Percentiles rank a stretch among this genome's conserved stretches.
phyloP scores from a whole-genome alignment of 2,888 invertebrate species.

The Athalia rosae region DNA sequence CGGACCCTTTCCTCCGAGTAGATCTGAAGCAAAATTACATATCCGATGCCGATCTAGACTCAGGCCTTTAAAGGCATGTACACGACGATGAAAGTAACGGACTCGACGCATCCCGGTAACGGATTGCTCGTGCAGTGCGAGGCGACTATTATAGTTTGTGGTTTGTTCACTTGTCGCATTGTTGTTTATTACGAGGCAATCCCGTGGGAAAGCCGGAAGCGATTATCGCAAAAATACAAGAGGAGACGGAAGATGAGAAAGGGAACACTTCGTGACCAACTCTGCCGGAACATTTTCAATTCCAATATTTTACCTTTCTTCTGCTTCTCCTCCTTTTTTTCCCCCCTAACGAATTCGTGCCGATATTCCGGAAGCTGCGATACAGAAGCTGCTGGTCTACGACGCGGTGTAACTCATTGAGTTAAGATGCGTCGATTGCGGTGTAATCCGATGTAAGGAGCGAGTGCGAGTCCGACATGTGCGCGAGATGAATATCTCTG shows the following conservation, averaged over 20 bases:
- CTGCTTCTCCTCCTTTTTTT: no score
- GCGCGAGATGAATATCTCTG: no score
- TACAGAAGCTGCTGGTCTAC: no score
- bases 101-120: constrained; percentile 30
- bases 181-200: constrained; percentile 1
- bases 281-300: neutral
- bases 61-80: constrained; percentile 21
- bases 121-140: constrained; percentile 19
- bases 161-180: neutral
- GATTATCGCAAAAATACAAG: constrained; percentile 55
- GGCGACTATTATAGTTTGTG: neutral
- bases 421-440: no score
- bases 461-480: no score
- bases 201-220: constrained; percentile 68
- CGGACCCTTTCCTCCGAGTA: constrained; percentile 5
- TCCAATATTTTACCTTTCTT: no score
- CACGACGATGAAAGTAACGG: constrained; percentile 34
- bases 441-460: no score
- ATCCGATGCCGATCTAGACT: constrained; percentile 9
- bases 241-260: neutral
- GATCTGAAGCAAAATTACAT: constrained; percentile 16
- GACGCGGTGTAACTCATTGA: no score
- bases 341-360: no score
- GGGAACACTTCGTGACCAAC: neutral
- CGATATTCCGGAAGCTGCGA: no score